Evolutionary conservation across 2,113 vertebrate genomes (phyloP), one percentile per base, ranked within the genome.

Genomic region (Leucopsar rothschildi): DNA sequence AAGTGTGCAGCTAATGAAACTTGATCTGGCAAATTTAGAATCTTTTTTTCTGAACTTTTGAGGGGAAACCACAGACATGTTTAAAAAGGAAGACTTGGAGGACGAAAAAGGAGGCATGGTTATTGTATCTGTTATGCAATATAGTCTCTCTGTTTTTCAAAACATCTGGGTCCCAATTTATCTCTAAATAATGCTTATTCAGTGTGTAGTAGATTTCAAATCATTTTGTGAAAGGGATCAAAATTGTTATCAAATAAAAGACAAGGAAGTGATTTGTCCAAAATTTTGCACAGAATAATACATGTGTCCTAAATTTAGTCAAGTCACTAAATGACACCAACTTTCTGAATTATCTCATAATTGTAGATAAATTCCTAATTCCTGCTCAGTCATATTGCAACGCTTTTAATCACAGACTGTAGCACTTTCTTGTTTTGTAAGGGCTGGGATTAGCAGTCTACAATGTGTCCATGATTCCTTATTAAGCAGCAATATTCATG

Each of bases 111-210:
- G 55, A 81, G 39, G 4, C 19, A 44, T 42, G 35, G 14, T 29
- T 78, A 18, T 79, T 45, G 31, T 72, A 49, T 94, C 28, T 29
- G 17, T 88, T 92, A 63, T 33, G 60, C 47, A 81, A 28, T 68
- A 44, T 29, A 75, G 15, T 59, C 20, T 83, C 12, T 80, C 24
- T 59, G 42, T 72, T 77, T 73, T 88, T 75, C 28, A 70, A 92
- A 95, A 86, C 35, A 82, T 73, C 64, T 93, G 35, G 22, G n/a
- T 81, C 61, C 56, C 15, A 86, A 37, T 94, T 86, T 92, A 71
- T 84, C 14, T 53, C 37, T 68, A 68, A 92, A 82, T 61, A 89
- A 69, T 84, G 42, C 25, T 68, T 95, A 53, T 89, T 91, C 57
- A 61, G 18, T 64, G 22, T 60, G 64, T 69, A 89, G 24, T 68